Evolutionary conservation across 2,113 vertebrate genomes (phyloP).

Genomic region (Myrmecophaga tridactyla): DNA sequence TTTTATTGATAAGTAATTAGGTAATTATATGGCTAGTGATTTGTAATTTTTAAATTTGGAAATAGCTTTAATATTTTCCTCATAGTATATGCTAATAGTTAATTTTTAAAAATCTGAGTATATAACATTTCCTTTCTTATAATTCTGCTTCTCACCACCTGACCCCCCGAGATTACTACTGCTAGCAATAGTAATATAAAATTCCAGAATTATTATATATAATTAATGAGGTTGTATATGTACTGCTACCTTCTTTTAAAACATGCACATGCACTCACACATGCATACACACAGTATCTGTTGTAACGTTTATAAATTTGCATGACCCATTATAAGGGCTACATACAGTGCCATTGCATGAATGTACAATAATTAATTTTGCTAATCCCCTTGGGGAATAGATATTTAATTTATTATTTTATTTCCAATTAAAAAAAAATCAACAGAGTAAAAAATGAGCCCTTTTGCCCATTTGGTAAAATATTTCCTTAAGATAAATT

Average conservation of each 20-base stretch:
- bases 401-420: neutral
- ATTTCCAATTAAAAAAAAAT: neutral
- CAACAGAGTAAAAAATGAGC: neutral
- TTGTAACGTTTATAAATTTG: neutral
- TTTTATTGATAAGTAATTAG: constrained; percentile 19
- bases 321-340: neutral
- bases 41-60: constrained; percentile 1
- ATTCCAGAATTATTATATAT: neutral
- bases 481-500: neutral
- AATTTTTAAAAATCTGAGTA: constrained; percentile 16
- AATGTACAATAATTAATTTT: neutral
- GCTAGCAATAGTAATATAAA: neutral
- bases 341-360: neutral
- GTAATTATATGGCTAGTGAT: constrained; percentile 38
- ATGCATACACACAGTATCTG: neutral
- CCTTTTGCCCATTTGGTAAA: neutral
- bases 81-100: constrained; percentile 42
- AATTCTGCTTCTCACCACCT: neutral
- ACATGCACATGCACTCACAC: neutral
- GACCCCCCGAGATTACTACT: neutral
- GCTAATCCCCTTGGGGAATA: neutral
- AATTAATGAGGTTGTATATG: neutral
- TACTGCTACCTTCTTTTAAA: constrained; percentile 3
- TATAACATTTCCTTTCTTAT: neutral
- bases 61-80: constrained; percentile 33